Evolutionary conservation across 2,888 invertebrate genomes (phyloP).

Genomic region (Ophioninae sp.): DNA sequence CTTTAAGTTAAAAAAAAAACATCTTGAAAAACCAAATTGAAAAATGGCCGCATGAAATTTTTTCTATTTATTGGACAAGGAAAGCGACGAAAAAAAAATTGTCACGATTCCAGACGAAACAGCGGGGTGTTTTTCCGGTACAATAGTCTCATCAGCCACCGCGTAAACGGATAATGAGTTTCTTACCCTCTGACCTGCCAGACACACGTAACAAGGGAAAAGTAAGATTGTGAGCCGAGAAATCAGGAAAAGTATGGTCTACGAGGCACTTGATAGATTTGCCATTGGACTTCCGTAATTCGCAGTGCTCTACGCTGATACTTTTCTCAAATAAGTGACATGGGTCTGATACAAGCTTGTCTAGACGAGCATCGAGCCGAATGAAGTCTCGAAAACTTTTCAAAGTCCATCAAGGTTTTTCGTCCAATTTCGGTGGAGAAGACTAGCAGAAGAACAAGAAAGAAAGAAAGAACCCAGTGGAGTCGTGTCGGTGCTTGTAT

Average conservation of each 20-base stretch:
- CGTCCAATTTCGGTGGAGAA: conserved; percentile 35
- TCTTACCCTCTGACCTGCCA: not conserved
- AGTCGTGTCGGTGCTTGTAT: conserved; percentile 30
- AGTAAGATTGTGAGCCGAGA: not conserved
- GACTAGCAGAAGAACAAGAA: conserved; percentile 32
- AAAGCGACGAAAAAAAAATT: not conserved
- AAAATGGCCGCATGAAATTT: too few species aligned
- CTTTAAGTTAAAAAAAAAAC: too few species aligned
- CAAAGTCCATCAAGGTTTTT: conserved; percentile 52
- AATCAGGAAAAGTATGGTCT: not conserved
- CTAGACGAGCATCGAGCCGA: conserved; percentile 18
- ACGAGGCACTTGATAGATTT: not conserved
- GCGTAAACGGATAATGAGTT: not conserved
- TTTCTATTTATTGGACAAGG: not conserved
- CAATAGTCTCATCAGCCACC: not conserved
- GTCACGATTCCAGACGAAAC: not conserved
- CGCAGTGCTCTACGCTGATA: not conserved
- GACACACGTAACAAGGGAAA: not conserved
- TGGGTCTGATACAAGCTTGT: not conserved
- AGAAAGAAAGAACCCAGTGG: conserved; percentile 20
- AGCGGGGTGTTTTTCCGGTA: not conserved
- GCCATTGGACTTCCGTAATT: not conserved
- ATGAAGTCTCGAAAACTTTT: conserved; percentile 42
- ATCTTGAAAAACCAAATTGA: too few species aligned
- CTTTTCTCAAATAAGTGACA: not conserved